Evolutionary conservation across 1,140 invertebrate species (phyloP), one percentile per base, ranked within the genome.

Genomic region (Plectrocnemia conspersa): DNA sequence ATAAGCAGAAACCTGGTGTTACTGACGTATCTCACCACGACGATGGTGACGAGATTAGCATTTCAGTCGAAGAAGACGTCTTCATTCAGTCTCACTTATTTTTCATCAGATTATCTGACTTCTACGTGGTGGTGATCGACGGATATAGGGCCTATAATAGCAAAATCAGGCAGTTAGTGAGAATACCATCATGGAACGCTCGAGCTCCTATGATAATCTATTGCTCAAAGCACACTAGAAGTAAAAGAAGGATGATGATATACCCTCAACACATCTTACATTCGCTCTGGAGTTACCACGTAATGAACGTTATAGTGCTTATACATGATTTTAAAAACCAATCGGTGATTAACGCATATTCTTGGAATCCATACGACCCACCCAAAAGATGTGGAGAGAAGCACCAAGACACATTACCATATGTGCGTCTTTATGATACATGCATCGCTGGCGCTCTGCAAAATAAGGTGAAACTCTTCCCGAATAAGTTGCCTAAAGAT

Each of bases 331-430:
- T 29, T 22, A 53, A 52, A 18, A 47, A 58, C 29, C 21, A 25
- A 45, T 56, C 56, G 1, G 25, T 49, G 2, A 24, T 62, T 5
- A 56, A 59, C 41, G 38, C 59, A 27, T 62, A 27, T 46, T 58
- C 60, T 2, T 62, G 60, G 60, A 47, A 53, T 35, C 60, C 60
- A 9, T 62, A 62, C 40, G 60, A 62, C 41, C 60, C 60, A 10
- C 60, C 60, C 3, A 33, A 4, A n/a, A 38, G 60, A 23, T 62
- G 60, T 32, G 60, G 60, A 44, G 60, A 62, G 41, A 62, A 53
- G 24, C 2, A 56, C 21, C 60, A 58, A 45, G 24, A 56, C 19
- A 22, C 49, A 0, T 1, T n/a, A 23, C 53, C 58, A 16, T 48
- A 35, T 21, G 21, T 44, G 11, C 22, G 54, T 40, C 11, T 55